Conservation (phyloP, 2,797 vertebrate genomes). For the Hippoglossus hippoglossus region DNA sequence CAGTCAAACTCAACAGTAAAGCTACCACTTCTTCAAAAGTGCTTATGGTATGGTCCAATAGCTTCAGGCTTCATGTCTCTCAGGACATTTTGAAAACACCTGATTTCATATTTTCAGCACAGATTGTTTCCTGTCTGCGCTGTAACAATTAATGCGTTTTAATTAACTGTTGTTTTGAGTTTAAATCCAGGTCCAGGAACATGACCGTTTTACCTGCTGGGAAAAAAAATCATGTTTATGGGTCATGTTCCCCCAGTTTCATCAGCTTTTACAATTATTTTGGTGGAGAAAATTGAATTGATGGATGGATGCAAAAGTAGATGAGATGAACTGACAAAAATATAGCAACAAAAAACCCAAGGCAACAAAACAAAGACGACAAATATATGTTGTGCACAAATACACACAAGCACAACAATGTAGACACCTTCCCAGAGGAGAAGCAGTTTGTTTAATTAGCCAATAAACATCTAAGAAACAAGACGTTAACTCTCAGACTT, state of each 20-base stretch:
- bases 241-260: conserved; percentile 36
- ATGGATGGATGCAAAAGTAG: conserved; percentile 7
- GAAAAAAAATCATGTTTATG: too few species aligned
- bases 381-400: conserved; percentile 18
- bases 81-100: too few species aligned
- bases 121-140: background rate
- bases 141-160: conserved; percentile 22
- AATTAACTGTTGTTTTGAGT: conserved; percentile 39
- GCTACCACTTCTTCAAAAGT: too few species aligned
- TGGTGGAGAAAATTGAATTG: conserved; percentile 13
- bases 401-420: conserved; percentile 6
- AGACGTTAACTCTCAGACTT: conserved; percentile 37
- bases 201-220: conserved; percentile 3
- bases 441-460: conserved; percentile 38
- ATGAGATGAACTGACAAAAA: background rate
- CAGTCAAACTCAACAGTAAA: too few species aligned
- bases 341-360: too few species aligned
- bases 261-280: conserved; percentile 35
- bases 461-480: conserved; percentile 43
- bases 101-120: background rate
- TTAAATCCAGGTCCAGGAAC: conserved; percentile 9
- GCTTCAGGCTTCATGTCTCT: too few species aligned
- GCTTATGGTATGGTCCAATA: too few species aligned
- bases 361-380: background rate
- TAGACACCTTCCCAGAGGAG: conserved; percentile 16